Evolutionary conservation across 35 echinoderm and acorn worm genomes (phyloP).

Genomic region (Patiria miniata): DNA sequence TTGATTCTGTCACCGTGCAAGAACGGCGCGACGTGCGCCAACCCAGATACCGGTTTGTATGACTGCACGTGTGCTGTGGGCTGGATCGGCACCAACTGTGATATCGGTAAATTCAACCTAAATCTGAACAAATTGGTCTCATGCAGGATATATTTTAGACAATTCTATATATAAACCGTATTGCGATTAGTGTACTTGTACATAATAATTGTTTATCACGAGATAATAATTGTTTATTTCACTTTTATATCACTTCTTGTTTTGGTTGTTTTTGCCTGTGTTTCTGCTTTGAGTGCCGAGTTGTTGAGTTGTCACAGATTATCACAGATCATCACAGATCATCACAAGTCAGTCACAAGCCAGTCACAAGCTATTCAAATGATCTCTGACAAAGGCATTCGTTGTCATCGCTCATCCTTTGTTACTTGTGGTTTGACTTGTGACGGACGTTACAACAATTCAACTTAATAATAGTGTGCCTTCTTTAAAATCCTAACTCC

Average conservation of each 20-base stretch:
- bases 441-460: too few relatives aligned
- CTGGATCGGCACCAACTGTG: constrained; percentile 62
- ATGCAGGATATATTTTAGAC: background rate
- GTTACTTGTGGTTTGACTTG: too few relatives aligned
- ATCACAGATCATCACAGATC: too few relatives aligned
- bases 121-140: background rate
- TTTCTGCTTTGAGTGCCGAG: too few relatives aligned
- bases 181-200: background rate
- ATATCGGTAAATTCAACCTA: constrained; percentile 48
- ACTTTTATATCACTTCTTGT: too few relatives aligned
- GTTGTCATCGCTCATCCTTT: too few relatives aligned
- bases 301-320: too few relatives aligned
- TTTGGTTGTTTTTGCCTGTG: too few relatives aligned
- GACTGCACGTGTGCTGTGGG: constrained; percentile 49
- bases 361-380: too few relatives aligned
- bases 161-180: background rate
- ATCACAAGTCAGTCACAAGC: background rate
- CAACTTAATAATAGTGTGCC: too few relatives aligned
- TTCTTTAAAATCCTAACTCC: too few relatives aligned
- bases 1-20: constrained; percentile 38
- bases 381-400: too few relatives aligned
- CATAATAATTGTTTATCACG: background rate
- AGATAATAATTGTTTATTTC: background rate
- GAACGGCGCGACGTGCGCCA: constrained; percentile 66
- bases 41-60: constrained; percentile 43